Percentiles rank a stretch among this genome's conserved stretches.
Conservation (phyloP, 2,888 invertebrate species). For the Spilarctia lutea region DNA sequence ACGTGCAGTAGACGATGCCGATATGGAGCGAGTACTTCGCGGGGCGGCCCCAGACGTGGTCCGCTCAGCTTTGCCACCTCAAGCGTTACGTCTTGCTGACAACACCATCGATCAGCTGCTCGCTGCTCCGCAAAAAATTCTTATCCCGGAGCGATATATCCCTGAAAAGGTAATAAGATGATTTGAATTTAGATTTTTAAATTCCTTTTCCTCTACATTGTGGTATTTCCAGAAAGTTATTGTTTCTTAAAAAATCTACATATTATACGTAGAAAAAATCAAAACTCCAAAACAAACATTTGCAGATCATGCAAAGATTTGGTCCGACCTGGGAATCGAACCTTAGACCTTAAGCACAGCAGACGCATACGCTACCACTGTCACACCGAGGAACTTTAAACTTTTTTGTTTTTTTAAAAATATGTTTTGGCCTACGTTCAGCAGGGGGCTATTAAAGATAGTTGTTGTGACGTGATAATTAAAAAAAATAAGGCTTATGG, state of each 20-base stretch:
- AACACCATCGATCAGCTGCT: constrained; percentile 95
- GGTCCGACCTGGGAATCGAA: no score
- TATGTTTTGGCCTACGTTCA: no score
- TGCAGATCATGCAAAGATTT: no score
- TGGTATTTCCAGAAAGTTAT: no score
- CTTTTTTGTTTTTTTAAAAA: no score
- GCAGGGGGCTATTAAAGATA: no score
- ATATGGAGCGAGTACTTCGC: constrained; percentile 94
- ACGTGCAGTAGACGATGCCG: constrained; percentile 93
- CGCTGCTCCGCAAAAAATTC: constrained; percentile 95
- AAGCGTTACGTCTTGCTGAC: constrained; percentile 88
- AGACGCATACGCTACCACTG: no score
- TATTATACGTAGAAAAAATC: no score
- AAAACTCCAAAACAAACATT: no score
- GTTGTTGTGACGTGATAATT: neutral
- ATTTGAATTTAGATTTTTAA: neutral
- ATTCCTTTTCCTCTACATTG: neutral
- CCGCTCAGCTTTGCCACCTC: constrained; percentile 90
- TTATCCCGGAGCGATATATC: constrained; percentile 96
- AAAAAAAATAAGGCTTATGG: neutral
- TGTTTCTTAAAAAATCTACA: no score
- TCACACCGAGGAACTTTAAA: no score
- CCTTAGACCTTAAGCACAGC: no score
- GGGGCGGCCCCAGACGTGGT: constrained; percentile 94
- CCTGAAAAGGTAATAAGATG: constrained; percentile 91